These are phyloP conservation scores for Potamilus streckersoni DNA, from an alignment of 1,140 invertebrate species.

Conservation along the genomic window DNA sequence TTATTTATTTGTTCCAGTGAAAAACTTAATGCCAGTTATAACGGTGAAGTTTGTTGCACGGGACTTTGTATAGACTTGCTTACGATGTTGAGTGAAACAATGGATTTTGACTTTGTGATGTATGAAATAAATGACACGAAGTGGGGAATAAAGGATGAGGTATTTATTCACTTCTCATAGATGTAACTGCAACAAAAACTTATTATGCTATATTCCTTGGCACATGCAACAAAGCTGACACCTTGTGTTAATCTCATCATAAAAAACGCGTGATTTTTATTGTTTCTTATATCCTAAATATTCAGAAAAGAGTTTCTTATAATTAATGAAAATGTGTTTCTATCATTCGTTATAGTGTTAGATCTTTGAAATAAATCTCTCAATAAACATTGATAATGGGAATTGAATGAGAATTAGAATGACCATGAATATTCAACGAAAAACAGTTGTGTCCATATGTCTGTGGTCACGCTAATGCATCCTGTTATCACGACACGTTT, in stretches of 20 bases:
- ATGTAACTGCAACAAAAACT: background rate
- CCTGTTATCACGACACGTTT: too few relatives aligned
- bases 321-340: too few relatives aligned
- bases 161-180: slow-evolving; percentile 5
- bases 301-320: background rate
- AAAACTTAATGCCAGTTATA: too few relatives aligned
- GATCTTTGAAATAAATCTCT: too few relatives aligned
- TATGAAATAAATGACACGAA: slow-evolving; percentile 94
- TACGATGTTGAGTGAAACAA: slow-evolving; percentile 80
- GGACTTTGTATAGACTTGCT: slow-evolving; percentile 99
- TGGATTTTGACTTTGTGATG: slow-evolving; percentile 96
- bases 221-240: background rate
- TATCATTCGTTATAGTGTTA: too few relatives aligned
- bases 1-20: too few relatives aligned
- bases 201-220: background rate
- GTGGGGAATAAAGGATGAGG: slow-evolving; percentile 80
- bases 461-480: too few relatives aligned
- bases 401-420: too few relatives aligned
- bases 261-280: background rate
- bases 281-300: background rate
- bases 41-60: slow-evolving; percentile 81
- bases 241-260: background rate
- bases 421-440: too few relatives aligned
- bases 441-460: too few relatives aligned
- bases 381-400: too few relatives aligned